These are phyloP conservation scores for Fundulus diaphanus DNA, from an alignment of 2,797 vertebrate genomes.

Conservation along the genomic window DNA sequence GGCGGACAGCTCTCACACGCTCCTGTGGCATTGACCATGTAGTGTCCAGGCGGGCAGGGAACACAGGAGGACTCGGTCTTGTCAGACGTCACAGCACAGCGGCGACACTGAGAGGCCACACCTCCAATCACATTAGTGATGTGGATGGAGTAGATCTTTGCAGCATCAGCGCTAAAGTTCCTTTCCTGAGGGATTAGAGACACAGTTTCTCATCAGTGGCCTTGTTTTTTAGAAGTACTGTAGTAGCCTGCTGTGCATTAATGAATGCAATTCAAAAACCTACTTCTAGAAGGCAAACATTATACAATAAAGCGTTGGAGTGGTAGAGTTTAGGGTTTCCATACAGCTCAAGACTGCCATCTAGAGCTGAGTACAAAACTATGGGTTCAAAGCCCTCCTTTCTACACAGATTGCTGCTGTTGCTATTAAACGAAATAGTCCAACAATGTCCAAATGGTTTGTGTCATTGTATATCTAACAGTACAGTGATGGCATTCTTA, in stretches of 20 bases:
- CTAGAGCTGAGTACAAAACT: slow-evolving; percentile 26
- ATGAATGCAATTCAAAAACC: neutral
- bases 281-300: accelerated
- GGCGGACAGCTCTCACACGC: slow-evolving; percentile 83
- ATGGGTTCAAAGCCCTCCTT: neutral
- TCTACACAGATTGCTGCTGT: neutral
- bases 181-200: slow-evolving; percentile 77
- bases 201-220: neutral
- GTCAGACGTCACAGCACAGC: slow-evolving; percentile 80
- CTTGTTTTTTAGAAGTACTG: neutral
- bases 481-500: too few relatives aligned
- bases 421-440: neutral
- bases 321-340: neutral
- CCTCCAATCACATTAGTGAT: slow-evolving; percentile 90
- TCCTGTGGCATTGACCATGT: slow-evolving; percentile 82
- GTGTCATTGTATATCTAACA: neutral
- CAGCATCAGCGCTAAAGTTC: slow-evolving; percentile 85
- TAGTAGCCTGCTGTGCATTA: neutral
- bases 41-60: slow-evolving; percentile 87
- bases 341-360: slow-evolving; percentile 52
- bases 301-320: neutral
- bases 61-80: slow-evolving; percentile 83
- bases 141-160: slow-evolving; percentile 91
- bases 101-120: slow-evolving; percentile 90
- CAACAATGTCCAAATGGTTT: neutral